Evolutionary conservation across 2,113 vertebrate species (phyloP).

Genomic region (Phoxinus phoxinus): DNA sequence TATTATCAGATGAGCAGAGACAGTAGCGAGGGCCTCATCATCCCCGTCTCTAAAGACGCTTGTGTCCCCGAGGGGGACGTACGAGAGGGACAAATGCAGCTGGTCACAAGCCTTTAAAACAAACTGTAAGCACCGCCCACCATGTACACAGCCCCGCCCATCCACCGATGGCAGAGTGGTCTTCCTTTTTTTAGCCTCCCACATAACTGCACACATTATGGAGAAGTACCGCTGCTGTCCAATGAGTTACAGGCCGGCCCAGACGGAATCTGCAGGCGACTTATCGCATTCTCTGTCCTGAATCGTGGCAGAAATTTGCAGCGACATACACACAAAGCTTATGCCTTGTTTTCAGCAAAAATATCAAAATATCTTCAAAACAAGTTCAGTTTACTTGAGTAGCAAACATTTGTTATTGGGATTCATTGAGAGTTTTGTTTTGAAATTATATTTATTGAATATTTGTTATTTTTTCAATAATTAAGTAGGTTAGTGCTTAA

Average conservation of each 20-base stretch:
- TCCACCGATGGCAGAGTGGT: conserved; percentile 32
- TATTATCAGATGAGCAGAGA: conserved; percentile 97
- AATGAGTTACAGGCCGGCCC: conserved; percentile 77
- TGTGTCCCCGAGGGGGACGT: conserved; percentile 94
- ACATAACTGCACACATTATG: conserved; percentile 94
- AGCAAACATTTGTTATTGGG: background rate
- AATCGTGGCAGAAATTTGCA: background rate
- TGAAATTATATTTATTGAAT: background rate
- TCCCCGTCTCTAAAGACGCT: conserved; percentile 94
- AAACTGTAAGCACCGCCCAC: conserved; percentile 56
- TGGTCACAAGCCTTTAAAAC: conserved; percentile 97
- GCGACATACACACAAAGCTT: background rate
- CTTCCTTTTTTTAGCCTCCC: conserved; percentile 45
- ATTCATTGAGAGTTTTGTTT: too few species aligned
- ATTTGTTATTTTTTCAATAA: background rate
- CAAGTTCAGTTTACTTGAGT: background rate
- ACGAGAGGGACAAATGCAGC: conserved; percentile 99
- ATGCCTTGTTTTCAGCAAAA: conserved; percentile 6
- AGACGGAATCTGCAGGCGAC: conserved; percentile 59
- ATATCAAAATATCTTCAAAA: background rate
- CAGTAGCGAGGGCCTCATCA: conserved; percentile 94
- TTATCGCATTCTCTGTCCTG: background rate
- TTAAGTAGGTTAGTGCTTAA: background rate
- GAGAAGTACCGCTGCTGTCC: conserved; percentile 94
- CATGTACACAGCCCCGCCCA: conserved; percentile 53